Base-by-base conservation (phyloP, 2,113 vertebrate species). In the Herpetotheres cachinnans region DNA sequence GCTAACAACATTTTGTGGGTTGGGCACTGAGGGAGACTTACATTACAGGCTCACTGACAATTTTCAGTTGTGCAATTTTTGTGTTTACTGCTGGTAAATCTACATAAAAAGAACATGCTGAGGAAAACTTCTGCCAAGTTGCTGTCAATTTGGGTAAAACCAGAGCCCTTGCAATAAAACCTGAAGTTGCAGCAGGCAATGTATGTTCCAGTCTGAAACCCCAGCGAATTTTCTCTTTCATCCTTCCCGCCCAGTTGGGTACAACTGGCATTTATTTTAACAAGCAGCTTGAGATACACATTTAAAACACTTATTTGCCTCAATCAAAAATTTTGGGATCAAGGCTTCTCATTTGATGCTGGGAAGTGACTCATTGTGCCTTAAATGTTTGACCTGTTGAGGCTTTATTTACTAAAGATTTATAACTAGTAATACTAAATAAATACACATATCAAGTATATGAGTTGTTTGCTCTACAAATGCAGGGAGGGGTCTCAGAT, bases 381-480 rank as follows among this genome's bases (percentile, higher is more conserved):
- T 82, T 67, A 71, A 82, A 84, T 13, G 5, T 89, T 26, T 96
- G 90, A 92, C 56, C 61, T 74, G 25, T 49, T 7, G 22, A 92
- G 50, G 88, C 30, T 78, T 77, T 94, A 84, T 83, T 74, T 86
- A 47, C 32, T 61, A n/a, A 17, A 89, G 67, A 89, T 49, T 72
- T 94, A 52, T 84, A 83, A 91, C 81, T 91, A 79, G 44, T 38
- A 85, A 90, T 66, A 70, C 54, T 66, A 81, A 86, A 80, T 44
- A 83, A 95, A 95, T 22, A 87, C 36, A 70, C 36, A 29, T 30
- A 93, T 83, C 69, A 89, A 29, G 86, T 78, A 69, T 19, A 66
- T 90, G 72, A 90, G 20, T 13, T 78, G 63, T 82, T 95, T 84
- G 70, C 44, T 61, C 80, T 93, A 56, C 61, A 95, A 87, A 95